Evolutionary conservation across 2,797 vertebrate species (phyloP).

Genomic region (Echiichthys vipera): DNA sequence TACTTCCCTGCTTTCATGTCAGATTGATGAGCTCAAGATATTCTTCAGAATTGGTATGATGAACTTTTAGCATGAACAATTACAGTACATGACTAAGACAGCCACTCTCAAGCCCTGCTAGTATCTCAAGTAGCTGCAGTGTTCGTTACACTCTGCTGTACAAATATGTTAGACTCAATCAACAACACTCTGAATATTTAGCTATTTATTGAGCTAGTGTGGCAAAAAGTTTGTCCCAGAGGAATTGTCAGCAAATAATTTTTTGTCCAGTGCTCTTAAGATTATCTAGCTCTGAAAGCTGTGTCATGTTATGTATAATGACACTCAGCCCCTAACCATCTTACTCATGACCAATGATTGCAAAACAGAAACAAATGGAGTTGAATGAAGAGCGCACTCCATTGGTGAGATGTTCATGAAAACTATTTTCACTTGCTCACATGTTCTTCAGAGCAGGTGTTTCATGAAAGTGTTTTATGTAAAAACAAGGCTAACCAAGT

Average conservation of each 20-base stretch:
- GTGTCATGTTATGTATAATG: not conserved
- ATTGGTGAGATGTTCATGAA: not conserved
- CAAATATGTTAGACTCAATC: not conserved
- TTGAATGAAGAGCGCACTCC: not conserved
- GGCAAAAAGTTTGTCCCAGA: not conserved
- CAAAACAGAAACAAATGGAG: not conserved
- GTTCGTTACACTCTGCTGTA: no score
- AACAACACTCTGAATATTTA: not conserved
- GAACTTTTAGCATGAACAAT: no score
- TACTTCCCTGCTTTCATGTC: not conserved
- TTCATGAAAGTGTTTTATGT: not conserved
- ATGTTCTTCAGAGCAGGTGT: not conserved
- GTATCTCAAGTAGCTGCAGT: no score
- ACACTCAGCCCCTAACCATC: not conserved
- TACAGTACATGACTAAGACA: not conserved
- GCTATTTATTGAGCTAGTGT: not conserved
- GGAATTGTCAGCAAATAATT: not conserved
- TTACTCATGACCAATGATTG: not conserved
- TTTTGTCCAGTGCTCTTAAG: not conserved
- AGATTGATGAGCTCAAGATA: not conserved
- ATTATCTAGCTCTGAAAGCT: conserved; percentile 1
- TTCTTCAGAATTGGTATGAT: not conserved
- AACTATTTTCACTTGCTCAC: not conserved
- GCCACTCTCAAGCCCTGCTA: no score
- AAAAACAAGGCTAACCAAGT: not conserved